Conservation (phyloP, 2,797 vertebrate genomes). For the Urosaurus nigricauda region DNA sequence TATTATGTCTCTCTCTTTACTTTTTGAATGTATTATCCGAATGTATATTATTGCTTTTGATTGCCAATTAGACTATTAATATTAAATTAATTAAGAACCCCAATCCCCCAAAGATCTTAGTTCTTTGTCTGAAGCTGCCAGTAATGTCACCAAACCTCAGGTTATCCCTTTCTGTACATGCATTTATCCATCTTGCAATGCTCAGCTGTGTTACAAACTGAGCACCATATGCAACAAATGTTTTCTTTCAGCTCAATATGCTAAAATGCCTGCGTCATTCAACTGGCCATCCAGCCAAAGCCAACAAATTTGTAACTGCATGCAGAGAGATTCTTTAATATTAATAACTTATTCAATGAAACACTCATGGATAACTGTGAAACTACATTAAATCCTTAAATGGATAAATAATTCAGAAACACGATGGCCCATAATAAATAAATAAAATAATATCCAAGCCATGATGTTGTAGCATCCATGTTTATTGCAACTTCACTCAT, state of each 20-base stretch:
- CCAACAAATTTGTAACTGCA: not conserved
- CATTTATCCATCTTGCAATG: not conserved
- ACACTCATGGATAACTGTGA: not conserved
- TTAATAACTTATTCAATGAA: not conserved
- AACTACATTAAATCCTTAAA: constrained; percentile 1
- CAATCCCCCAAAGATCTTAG: not conserved
- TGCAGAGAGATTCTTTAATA: not conserved
- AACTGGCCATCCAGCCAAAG: not conserved
- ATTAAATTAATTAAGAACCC: no score
- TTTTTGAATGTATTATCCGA: no score
- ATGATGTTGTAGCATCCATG: not conserved
- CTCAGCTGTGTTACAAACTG: not conserved
- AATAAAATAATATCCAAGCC: not conserved
- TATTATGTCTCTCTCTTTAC: no score
- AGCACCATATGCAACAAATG: not conserved
- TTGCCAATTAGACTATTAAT: no score
- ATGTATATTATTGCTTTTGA: no score
- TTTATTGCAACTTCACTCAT: not conserved
- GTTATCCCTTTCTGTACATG: not conserved
- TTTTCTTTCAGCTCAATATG: not conserved
- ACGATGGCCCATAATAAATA: no score
- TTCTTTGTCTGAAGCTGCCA: not conserved
- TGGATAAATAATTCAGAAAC: not conserved
- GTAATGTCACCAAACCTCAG: not conserved
- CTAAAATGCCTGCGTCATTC: not conserved